Evolutionary conservation across 2,888 invertebrate genomes (phyloP), one percentile per base, ranked within the genome.

Genomic region (Parnassius smintheus): DNA sequence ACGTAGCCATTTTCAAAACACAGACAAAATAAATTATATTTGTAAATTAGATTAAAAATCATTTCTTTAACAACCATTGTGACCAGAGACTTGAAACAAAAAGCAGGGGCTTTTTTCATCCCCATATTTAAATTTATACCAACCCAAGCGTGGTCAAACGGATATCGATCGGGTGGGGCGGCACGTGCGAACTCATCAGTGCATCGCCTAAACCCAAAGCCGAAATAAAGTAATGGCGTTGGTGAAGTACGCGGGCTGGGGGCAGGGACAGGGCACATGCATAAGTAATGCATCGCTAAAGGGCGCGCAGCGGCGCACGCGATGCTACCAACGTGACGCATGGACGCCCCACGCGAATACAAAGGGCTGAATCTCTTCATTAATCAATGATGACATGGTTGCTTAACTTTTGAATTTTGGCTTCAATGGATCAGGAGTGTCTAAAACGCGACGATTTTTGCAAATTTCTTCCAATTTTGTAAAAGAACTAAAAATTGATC

Each of bases 201-300:
- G 82, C 82, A 83, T 72, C 77, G 78, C 77, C 84, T 81, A 85
- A 86, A 85, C 85, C 83, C 80, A 75, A 78, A 76, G 75, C 79
- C 82, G 76, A 82, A 83, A 86, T 83, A 85, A 86, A 88, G 82
- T 85, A 82, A 82, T 74, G 68, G 67, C 70, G 72, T 82, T 74
- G 68, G 67, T 69, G 72, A 78, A 77, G 78, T 61, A 51, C 58
- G 65, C 75, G 70, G 72, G 76, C 60, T 62, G 75, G 72, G 73
- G 76, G 70, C 72, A 72, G 72, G 73, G 76, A 69, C 72, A 72
- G 74, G 76, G 77, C 75, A 81, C 85, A 90, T 91, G 85, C 89
- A 91, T 91, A 88, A 90, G 87, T 91, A 89, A 90, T 90, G 86
- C 87, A 85, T 72, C 73, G 77, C 79, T 80, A 86, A 84, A 88